These are phyloP conservation scores for Epizoanthus rinbou DNA, from an alignment of 92 coral and sea anemone species.

Conservation along the genomic window DNA sequence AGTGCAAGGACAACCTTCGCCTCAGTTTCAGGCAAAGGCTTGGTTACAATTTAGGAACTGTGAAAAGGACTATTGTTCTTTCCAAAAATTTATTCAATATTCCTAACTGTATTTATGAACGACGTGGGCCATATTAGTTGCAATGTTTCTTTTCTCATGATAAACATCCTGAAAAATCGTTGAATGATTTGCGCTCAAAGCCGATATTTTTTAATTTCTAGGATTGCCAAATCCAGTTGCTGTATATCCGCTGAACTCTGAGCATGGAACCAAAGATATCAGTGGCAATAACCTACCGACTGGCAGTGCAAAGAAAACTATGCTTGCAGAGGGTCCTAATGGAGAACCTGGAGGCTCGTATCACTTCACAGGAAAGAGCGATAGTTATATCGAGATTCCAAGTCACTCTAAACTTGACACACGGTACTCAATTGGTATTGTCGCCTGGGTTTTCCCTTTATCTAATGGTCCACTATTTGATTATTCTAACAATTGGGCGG, in stretches of 20 bases:
- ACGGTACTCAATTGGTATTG: not conserved
- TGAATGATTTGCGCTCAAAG: not conserved
- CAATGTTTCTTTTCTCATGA: too few species aligned
- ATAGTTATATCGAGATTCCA: constrained; percentile 23
- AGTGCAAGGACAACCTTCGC: too few species aligned
- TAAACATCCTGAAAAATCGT: too few species aligned
- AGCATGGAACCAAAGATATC: constrained; percentile 48
- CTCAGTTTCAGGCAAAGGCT: too few species aligned
- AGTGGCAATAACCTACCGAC: constrained; percentile 45
- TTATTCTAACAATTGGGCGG: not conserved
- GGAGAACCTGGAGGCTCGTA: constrained; percentile 42
- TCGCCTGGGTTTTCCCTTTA: constrained; percentile 26
- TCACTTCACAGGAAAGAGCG: constrained; percentile 11
- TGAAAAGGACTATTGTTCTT: too few species aligned
- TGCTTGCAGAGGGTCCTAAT: constrained; percentile 51
- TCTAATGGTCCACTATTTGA: constrained; percentile 11
- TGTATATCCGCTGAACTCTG: constrained; percentile 49
- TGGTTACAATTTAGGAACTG: too few species aligned
- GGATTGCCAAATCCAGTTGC: constrained; percentile 47
- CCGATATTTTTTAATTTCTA: not conserved
- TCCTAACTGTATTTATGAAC: too few species aligned
- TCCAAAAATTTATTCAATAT: too few species aligned
- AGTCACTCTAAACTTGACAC: not conserved
- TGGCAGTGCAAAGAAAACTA: constrained; percentile 34
- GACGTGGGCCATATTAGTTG: too few species aligned